Conservation (phyloP, 2,113 vertebrate species). For the Myanophis thanlyinensis region DNA sequence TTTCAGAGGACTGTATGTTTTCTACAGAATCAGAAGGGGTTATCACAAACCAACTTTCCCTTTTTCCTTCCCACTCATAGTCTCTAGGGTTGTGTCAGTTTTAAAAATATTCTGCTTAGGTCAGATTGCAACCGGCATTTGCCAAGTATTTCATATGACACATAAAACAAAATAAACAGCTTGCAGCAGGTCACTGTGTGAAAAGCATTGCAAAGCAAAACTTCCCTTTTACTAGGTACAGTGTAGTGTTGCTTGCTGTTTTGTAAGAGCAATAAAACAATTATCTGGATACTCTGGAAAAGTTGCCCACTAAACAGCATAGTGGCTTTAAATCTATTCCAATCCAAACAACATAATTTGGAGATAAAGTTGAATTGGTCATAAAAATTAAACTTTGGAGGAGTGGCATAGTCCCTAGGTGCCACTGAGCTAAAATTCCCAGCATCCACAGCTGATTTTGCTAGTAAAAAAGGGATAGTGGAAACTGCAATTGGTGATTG, state of each 20-base stretch:
- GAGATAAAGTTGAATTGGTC: neutral
- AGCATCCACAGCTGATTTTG: neutral
- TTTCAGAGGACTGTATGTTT: neutral
- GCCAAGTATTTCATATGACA: conserved; percentile 11
- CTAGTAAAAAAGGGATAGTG: neutral
- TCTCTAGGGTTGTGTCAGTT: neutral
- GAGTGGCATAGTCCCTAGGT: neutral
- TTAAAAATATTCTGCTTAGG: conserved; percentile 6
- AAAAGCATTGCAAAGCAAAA: neutral
- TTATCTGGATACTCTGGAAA: neutral
- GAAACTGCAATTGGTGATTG: neutral
- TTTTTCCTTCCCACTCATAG: neutral
- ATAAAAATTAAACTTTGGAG: neutral
- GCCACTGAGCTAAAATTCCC: neutral
- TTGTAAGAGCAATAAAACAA: neutral
- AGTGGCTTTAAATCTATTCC: neutral
- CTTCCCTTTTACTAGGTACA: neutral
- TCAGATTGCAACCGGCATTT: conserved; percentile 17
- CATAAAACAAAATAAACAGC: conserved; percentile 4
- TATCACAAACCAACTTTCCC: neutral
- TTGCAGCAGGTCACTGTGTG: conserved; percentile 3
- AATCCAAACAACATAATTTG: neutral
- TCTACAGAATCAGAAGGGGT: neutral
- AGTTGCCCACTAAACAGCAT: neutral
- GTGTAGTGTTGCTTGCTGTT: neutral